Evolutionary conservation across 2,113 vertebrate species (phyloP), one percentile per base, ranked within the genome.

Genomic region (Pandion haliaetus): DNA sequence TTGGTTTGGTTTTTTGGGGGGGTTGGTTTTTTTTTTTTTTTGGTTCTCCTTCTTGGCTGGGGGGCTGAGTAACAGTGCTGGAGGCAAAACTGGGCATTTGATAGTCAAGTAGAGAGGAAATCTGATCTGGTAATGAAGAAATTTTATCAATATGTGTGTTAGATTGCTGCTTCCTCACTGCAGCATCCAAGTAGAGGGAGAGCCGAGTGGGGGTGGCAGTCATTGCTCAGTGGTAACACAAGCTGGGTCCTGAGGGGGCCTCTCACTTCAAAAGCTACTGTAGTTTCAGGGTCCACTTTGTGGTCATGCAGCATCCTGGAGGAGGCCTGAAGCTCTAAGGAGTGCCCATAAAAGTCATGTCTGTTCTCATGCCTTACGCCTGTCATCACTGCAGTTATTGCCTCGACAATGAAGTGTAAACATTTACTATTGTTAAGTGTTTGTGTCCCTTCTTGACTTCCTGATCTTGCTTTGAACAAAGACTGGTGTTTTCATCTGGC

Each of bases 121-220:
- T 58, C 11, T 63, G 11, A 28, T 44, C 38, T n/a, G 26, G 14
- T 50, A 45, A 36, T 73, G 50, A 50, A 82, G 57, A 85, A 66
- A 66, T 55, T 63, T 63, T 14, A n/a, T 61, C 1, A 7, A n/a
- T 0, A 5, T 3, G 0, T 17, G 6, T 29, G 12, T 78, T 79
- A 40, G 57, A 17, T 45, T 38, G 44, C n/a, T 88, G 9, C 54
- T 90, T 61, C 74, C 54, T 65, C 21, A 11, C 15, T 65, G 62
- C 32, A n/a, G 3, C 2, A 1, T 44, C 45, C 2, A 1, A 72
- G 40, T 17, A 26, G 54, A 7, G 5, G 8, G 25, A 54, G 28
- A 77, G 28, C 4, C 0, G 5, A 10, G 4, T 16, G 14, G 20
- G 21, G 47, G 14, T 25, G 50, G 28, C 58, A 70, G 63, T 74